Evolutionary conservation across 2,888 invertebrate species (phyloP), one percentile per base, ranked within the genome.

Genomic region (Lycocerus yunnanus): DNA sequence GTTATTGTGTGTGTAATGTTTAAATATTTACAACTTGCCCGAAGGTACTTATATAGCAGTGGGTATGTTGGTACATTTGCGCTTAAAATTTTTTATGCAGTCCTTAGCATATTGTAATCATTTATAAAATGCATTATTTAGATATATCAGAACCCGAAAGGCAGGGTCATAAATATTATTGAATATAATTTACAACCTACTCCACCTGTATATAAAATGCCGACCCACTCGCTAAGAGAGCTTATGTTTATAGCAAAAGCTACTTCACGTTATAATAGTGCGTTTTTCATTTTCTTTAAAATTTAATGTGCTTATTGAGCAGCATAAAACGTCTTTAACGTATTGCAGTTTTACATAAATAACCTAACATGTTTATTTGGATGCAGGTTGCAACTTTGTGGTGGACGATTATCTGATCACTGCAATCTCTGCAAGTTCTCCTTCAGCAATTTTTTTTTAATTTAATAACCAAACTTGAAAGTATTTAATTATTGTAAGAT

Each of bases 81-180:
- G 43, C 43, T 43, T 43, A 13, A 43, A 43, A 43, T 5, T 13
- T 43, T 43, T 43, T 63, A 68, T 68, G 68, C 72, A 69, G 58
- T 63, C 68, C 77, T 71, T 75, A 72, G 69, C 78, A 66, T 76
- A 69, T 74, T 73, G 79, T 77, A 80, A 78, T 80, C 78, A 77
- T 74, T 72, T 74, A 71, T 72, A 74, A 43, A 43, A 70, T 76
- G 75, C 78, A 77, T 80, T 81, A 84, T 84, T 84, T 84, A 84
- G 85, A 83, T 83, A 84, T 85, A 85, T 84, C 84, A 84, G 84
- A 80, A 82, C 83, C 83, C 83, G 82, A 84, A 82, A 85, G 84
- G 83, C 84, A 82, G 77, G 80, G 81, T 81, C 84, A 83, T 87
- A 87, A 87, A 87, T 86, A 86, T 85, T 86, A 85, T 84, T 83